phyloP scores from a whole-genome alignment of 2,797 vertebrate genomes.

The Crocodylus rhombifer region DNA sequence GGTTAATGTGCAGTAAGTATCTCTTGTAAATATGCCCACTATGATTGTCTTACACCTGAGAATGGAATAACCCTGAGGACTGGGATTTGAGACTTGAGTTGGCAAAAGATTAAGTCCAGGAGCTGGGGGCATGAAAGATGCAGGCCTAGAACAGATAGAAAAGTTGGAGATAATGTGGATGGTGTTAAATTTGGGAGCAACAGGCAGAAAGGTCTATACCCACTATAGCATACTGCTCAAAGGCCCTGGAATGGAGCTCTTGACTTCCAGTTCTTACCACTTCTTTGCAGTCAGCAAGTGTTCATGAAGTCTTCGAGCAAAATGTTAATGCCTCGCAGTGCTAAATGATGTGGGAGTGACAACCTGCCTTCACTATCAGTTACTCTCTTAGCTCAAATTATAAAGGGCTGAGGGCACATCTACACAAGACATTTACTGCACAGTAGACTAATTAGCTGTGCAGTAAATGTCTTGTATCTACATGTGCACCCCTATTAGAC shows the following conservation, averaged over 20 bases:
- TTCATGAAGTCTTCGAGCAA: neutral
- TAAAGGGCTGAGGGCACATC: neutral
- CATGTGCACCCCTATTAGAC: too few relatives aligned
- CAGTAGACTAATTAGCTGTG: too few relatives aligned
- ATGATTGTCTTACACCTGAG: too few relatives aligned
- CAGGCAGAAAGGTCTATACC: neutral
- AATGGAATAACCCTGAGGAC: neutral
- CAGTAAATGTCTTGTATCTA: too few relatives aligned
- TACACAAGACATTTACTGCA: too few relatives aligned
- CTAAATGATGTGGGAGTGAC: neutral
- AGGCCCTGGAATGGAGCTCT: neutral
- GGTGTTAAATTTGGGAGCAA: neutral
- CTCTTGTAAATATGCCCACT: too few relatives aligned
- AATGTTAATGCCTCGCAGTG: neutral
- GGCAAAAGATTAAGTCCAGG: neutral
- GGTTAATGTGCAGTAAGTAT: too few relatives aligned
- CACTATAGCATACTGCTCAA: too few relatives aligned
- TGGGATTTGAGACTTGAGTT: neutral
- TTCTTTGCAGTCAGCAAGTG: neutral
- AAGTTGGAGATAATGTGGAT: neutral
- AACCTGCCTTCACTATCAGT: neutral
- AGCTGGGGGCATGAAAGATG: neutral
- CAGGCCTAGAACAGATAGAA: neutral
- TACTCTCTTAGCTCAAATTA: neutral
- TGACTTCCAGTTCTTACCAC: neutral